Percentiles rank a stretch among this genome's conserved stretches.
Conservation (phyloP, 2,888 invertebrate species). For the Metopia argyrocephala region DNA sequence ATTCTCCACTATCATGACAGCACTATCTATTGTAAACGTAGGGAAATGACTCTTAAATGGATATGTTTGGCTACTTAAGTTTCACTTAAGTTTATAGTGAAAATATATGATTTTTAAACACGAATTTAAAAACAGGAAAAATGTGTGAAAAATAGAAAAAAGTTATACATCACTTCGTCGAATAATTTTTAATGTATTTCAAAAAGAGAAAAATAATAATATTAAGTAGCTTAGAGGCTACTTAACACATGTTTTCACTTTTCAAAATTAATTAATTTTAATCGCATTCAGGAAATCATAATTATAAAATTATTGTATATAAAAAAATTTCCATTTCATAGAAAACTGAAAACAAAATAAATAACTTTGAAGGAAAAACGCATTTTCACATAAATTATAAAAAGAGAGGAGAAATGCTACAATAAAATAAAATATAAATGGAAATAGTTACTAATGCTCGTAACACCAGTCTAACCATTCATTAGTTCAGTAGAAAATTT, state of each 20-base stretch:
- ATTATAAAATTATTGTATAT: neutral
- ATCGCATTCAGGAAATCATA: neutral
- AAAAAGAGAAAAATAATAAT: no score
- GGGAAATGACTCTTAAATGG: no score
- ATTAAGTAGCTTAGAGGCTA: neutral
- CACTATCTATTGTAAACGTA: no score
- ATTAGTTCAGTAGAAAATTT: conserved; percentile 29
- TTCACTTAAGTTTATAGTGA: no score
- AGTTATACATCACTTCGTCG: no score
- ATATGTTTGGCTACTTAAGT: no score
- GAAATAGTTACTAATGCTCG: conserved; percentile 4
- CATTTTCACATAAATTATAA: conserved; percentile 24
- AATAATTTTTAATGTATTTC: no score
- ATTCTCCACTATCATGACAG: no score
- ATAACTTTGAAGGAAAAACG: conserved; percentile 11
- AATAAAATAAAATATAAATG: neutral
- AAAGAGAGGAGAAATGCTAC: conserved; percentile 1
- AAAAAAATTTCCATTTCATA: conserved; percentile 20
- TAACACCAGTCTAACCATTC: conserved; percentile 30
- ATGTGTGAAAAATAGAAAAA: no score
- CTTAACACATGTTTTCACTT: neutral
- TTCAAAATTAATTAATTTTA: neutral
- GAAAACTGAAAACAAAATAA: neutral
- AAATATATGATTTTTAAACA: no score
- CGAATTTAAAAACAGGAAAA: no score